Conservation (phyloP, 2,888 invertebrate species). For the Tribolium freemani region DNA sequence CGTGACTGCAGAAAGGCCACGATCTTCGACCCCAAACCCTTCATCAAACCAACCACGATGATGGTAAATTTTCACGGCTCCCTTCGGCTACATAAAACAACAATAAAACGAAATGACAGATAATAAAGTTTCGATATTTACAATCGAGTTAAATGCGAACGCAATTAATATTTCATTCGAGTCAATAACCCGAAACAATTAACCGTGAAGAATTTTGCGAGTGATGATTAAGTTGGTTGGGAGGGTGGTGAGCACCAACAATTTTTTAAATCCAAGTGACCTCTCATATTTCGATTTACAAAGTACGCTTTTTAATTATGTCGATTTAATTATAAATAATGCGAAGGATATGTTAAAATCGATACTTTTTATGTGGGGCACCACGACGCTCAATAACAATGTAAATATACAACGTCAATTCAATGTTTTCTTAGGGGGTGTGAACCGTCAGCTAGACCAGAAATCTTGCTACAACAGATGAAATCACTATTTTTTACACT, state of each 20-base stretch:
- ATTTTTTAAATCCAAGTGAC: neutral
- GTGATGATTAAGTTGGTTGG: neutral
- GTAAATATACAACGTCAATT: slow-evolving; percentile 9
- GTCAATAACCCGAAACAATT: slow-evolving; percentile 14
- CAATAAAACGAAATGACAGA: slow-evolving; percentile 26
- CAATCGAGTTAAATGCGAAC: slow-evolving; percentile 1
- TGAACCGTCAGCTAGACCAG: too few relatives aligned
- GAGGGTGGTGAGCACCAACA: neutral
- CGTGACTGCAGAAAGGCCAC: slow-evolving; percentile 13
- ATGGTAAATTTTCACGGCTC: neutral
- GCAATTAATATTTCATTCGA: slow-evolving; percentile 23
- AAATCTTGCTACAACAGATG: too few relatives aligned
- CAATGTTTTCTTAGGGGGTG: neutral
- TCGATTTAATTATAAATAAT: neutral
- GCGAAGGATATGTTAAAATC: neutral
- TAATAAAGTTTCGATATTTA: slow-evolving; percentile 19
- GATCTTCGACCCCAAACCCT: slow-evolving; percentile 19
- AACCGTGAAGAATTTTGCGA: neutral
- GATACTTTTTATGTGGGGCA: neutral
- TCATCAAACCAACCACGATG: neutral
- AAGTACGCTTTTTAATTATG: neutral
- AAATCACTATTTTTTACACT: too few relatives aligned
- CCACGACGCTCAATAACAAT: neutral
- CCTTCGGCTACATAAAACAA: slow-evolving; percentile 10
- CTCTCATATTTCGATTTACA: neutral